phyloP scores from a whole-genome alignment of 2,888 invertebrate genomes.

The Epirrhoe alternata region DNA sequence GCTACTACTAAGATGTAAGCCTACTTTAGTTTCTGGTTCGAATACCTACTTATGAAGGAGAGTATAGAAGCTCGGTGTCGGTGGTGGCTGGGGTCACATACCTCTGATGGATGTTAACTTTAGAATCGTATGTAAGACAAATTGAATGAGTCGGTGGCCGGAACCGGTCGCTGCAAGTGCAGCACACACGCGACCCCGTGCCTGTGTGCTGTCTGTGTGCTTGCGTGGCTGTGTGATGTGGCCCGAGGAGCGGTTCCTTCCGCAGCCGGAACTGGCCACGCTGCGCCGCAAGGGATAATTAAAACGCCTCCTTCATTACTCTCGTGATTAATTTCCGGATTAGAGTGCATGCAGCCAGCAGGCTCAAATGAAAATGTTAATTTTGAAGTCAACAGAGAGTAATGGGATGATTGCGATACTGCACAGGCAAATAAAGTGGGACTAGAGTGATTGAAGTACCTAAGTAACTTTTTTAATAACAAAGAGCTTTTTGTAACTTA shows the following conservation, averaged over 20 bases:
- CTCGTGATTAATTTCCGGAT: slow-evolving; percentile 1
- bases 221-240: neutral
- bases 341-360: neutral
- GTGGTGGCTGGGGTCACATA: slow-evolving; percentile 3
- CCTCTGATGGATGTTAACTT: slow-evolving; percentile 17
- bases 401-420: neutral
- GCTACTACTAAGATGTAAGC: too few species aligned
- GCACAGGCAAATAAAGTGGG: neutral
- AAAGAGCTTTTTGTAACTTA: too few species aligned
- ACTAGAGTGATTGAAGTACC: too few species aligned
- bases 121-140: slow-evolving; percentile 48
- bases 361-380: neutral
- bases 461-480: too few species aligned
- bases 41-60: too few species aligned
- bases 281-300: neutral
- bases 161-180: slow-evolving; percentile 53
- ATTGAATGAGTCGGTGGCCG: slow-evolving; percentile 60
- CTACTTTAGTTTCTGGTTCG: too few species aligned
- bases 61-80: neutral
- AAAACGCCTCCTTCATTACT: neutral
- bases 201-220: slow-evolving; percentile 8
- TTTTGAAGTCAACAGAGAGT: neutral
- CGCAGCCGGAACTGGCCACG: neutral
- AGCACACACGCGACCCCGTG: slow-evolving; percentile 24
- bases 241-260: neutral